These are phyloP conservation scores for Physella acuta DNA, from an alignment of 1,140 invertebrate species.

Conservation along the genomic window DNA sequence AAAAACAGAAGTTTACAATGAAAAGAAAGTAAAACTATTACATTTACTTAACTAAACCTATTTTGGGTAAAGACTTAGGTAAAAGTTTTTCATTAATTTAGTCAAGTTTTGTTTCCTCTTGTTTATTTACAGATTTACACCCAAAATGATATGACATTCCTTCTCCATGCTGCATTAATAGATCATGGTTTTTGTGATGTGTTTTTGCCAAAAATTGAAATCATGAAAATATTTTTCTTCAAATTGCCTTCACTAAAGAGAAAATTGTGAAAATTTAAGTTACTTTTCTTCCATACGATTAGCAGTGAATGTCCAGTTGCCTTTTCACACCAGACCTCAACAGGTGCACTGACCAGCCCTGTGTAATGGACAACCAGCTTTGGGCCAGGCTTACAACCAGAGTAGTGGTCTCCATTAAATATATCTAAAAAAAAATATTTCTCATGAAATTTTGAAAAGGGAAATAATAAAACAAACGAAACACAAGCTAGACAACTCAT, in stretches of 20 bases:
- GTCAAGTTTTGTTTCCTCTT: no score
- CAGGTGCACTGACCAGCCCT: constrained; percentile 54
- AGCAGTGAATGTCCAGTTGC: constrained; percentile 59
- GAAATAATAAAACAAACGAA: not conserved
- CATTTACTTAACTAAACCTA: no score
- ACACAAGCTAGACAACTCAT: not conserved
- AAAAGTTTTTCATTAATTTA: no score
- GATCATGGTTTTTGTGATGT: no score
- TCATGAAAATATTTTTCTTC: no score
- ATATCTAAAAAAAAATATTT: constrained; percentile 33
- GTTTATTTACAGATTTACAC: no score
- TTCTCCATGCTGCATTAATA: no score
- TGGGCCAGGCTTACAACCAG: constrained; percentile 56
- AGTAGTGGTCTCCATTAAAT: constrained; percentile 52
- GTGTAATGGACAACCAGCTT: constrained; percentile 57
- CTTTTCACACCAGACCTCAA: constrained; percentile 57
- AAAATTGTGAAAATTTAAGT: no score
- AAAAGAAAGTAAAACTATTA: not conserved
- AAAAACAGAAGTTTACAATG: not conserved
- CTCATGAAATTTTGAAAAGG: not conserved
- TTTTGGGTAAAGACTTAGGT: no score
- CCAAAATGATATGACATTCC: no score
- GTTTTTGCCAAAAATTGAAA: no score
- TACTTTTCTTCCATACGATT: constrained; percentile 58
- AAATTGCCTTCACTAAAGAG: not conserved